Percentiles rank a stretch among this genome's conserved stretches.
phyloP scores from a whole-genome alignment of 2,113 vertebrate genomes.

The Syngnathus typhle region DNA sequence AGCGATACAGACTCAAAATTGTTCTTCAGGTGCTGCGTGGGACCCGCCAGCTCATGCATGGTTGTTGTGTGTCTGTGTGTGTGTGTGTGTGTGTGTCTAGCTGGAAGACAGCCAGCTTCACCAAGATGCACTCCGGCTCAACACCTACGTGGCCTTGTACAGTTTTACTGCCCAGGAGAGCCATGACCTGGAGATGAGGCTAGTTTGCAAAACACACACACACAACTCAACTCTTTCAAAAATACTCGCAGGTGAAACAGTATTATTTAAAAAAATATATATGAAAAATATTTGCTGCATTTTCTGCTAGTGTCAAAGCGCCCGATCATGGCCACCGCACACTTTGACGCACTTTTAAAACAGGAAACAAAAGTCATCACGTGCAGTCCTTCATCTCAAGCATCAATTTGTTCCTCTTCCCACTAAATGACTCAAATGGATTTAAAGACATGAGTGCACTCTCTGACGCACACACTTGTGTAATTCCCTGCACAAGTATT shows the following conservation, averaged over 20 bases:
- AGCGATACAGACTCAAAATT: too few relatives aligned
- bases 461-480: slow-evolving; percentile 14
- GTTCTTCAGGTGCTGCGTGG: slow-evolving; percentile 7
- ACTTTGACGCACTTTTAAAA: slow-evolving; percentile 15
- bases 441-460: slow-evolving; percentile 20
- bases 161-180: slow-evolving; percentile 87
- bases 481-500: not conserved
- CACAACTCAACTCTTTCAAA: too few relatives aligned
- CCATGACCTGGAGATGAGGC: slow-evolving; percentile 96
- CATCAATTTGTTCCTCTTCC: slow-evolving; percentile 34
- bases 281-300: not conserved
- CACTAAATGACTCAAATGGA: slow-evolving; percentile 19
- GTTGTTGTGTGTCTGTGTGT: slow-evolving; percentile 4
- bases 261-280: too few relatives aligned
- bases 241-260: too few relatives aligned
- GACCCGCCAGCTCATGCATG: not conserved
- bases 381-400: slow-evolving; percentile 31
- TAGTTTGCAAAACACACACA: slow-evolving; percentile 13
- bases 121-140: slow-evolving; percentile 79
- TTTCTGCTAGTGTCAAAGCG: not conserved
- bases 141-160: slow-evolving; percentile 94
- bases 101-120: slow-evolving; percentile 61
- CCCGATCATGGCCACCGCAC: not conserved
- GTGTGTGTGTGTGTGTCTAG: slow-evolving; percentile 20
- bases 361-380: slow-evolving; percentile 16